Base-by-base conservation (phyloP, 2,797 vertebrate genomes). In the Diplodus sargus region DNA sequence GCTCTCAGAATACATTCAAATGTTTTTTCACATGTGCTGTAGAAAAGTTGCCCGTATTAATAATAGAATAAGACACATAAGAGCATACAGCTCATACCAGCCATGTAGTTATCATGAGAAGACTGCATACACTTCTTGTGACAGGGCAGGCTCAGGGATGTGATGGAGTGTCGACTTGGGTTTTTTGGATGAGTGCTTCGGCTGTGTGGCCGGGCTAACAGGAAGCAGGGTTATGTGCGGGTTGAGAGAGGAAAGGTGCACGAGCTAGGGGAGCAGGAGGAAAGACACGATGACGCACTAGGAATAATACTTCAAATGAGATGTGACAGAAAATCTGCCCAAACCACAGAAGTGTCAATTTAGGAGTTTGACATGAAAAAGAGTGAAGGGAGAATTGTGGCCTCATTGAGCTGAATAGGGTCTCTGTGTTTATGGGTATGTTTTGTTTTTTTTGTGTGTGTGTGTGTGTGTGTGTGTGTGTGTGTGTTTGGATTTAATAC, bases 161-260 rank as follows among this genome's bases (percentile, higher is more conserved):
- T 87, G 87, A 91, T 47, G 45, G 59, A 28, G 39, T 79, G 87
- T 89, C 83, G 0, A 67, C 77, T 87, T 74, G 49, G 66, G n/a
- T 85, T 86, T 84, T 90, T 85, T 86, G 87, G 88, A 87, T 91
- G 88, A 90, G 70, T 4, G 83, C 83, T 69, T 63, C 1, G 56
- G 58, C 64, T 74, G 25, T 59, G 71, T 63, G 81, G 61, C 53
- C 34, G 60, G 69, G 62, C 79, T 49, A 83, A 70, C 61, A 67
- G 76, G 72, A 78, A 67, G 59, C 63, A 56, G 39, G 68, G 74
- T 48, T 73, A 14, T 56, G 70, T 74, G 80, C 63, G 45, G 69
- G 54, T 69, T 85, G 60, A 78, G 64, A 47, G 65, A 30, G 48
- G 34, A 76, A 63, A 67, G 70, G 61, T 80, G 70, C 64, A 68